Conservation (phyloP, 2,113 vertebrate genomes). For the Poeciliopsis prolifica region DNA sequence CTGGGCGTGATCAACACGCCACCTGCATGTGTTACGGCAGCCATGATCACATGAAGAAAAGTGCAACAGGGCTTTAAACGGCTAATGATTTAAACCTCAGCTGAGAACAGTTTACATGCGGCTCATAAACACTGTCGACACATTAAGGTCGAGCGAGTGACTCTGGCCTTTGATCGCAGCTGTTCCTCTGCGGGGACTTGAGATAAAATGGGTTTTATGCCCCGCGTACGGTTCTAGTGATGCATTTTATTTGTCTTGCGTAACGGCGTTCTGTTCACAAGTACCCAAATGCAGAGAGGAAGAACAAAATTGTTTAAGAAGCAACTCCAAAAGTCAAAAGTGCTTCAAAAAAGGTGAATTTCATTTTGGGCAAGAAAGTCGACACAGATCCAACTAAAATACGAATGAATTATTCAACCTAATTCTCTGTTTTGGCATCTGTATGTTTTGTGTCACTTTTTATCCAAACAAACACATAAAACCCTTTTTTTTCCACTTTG, state of each 20-base stretch:
- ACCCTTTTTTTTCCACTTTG: too few relatives aligned
- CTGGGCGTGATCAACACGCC: conserved; percentile 1
- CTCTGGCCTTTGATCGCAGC: background rate
- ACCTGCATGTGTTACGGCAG: background rate
- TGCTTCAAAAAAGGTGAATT: background rate
- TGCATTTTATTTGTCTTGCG: background rate
- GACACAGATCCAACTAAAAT: background rate
- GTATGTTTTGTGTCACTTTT: background rate
- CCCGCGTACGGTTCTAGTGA: background rate
- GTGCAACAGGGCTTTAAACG: conserved; percentile 35
- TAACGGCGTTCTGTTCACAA: background rate
- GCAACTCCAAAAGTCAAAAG: background rate
- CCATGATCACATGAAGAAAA: conserved; percentile 22
- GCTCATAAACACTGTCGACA: conserved; percentile 17
- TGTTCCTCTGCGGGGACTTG: conserved; percentile 1
- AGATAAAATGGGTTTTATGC: conserved; percentile 2
- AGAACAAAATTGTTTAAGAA: background rate
- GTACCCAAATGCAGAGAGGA: too few relatives aligned
- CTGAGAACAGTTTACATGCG: conserved; percentile 40
- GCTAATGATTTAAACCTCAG: conserved; percentile 41
- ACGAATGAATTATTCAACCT: background rate
- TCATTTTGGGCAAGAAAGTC: background rate
- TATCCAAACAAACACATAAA: too few relatives aligned
- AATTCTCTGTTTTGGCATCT: background rate
- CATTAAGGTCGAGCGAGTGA: conserved; percentile 11